Evolutionary conservation across 2,888 invertebrate species (phyloP).

Genomic region (Drosophila sordidula): DNA sequence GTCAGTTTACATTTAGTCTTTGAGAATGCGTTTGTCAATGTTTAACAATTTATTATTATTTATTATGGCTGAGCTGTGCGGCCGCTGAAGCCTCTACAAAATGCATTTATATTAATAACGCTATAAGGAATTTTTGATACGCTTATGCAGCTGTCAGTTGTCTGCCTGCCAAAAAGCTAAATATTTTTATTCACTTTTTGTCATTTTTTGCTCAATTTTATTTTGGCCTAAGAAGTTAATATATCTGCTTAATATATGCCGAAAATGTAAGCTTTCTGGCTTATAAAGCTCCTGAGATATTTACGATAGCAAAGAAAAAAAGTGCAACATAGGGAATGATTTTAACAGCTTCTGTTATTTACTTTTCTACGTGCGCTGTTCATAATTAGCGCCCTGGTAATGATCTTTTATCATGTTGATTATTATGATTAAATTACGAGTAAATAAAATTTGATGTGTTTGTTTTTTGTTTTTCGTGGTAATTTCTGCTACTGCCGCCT

Average conservation of each 20-base stretch:
- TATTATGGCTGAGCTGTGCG: slow-evolving; percentile 25
- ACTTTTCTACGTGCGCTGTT: slow-evolving; percentile 15
- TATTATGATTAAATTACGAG: slow-evolving; percentile 31
- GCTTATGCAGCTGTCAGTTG: slow-evolving; percentile 36
- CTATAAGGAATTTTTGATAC: slow-evolving; percentile 31
- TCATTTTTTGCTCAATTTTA: not conserved
- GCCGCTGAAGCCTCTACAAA: slow-evolving; percentile 18
- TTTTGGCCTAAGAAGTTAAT: not conserved
- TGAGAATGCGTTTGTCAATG: slow-evolving; percentile 36
- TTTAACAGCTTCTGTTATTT: slow-evolving; percentile 10
- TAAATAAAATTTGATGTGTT: slow-evolving; percentile 51
- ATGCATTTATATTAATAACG: slow-evolving; percentile 28
- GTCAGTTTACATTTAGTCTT: slow-evolving; percentile 28
- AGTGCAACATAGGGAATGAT: not conserved
- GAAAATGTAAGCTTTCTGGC: not conserved
- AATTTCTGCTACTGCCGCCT: slow-evolving; percentile 22
- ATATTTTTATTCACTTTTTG: slow-evolving; percentile 1
- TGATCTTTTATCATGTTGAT: slow-evolving; percentile 39
- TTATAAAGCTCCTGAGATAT: slow-evolving; percentile 14
- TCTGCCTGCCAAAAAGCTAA: slow-evolving; percentile 8
- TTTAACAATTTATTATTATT: slow-evolving; percentile 49
- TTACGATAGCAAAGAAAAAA: not conserved
- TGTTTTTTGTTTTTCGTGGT: slow-evolving; percentile 3
- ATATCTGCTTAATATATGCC: not conserved
- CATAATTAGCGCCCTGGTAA: slow-evolving; percentile 15